Evolutionary conservation across 2,113 vertebrate genomes (phyloP), one percentile per base, ranked within the genome.

Genomic region (Neolamprologus sp.): DNA sequence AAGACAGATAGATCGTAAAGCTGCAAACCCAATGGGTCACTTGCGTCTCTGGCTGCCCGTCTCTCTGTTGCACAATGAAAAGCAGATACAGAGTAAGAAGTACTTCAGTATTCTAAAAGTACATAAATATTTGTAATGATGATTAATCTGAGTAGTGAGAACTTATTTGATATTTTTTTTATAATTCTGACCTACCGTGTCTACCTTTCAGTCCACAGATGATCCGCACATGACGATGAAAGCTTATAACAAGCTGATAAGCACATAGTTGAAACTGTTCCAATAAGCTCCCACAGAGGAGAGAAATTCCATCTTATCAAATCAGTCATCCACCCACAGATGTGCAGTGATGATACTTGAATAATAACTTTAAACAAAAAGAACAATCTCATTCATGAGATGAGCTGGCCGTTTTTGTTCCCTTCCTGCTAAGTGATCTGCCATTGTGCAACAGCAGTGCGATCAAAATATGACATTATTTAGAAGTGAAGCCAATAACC

Each of bases 401-500:
- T 68, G 65, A 63, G 71, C 87, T 84, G 82, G 60, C 84, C 53
- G 14, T 73, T 54, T 89, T 84, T 81, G 45, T 92, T 83, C 57
- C 37, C 60, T 81, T 49, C 75, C 71, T 85, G 82, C 78, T 92
- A 93, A 90, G 91, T 92, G 85, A 92, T 92, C 73, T 81, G 60
- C 91, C 86, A 92, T 85, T 82, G 88, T 90, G 81, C 19, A 17
- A 75, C 85, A 89, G 82, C 65, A 87, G 82, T 54, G 80, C 83
- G 81, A 85, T 82, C 57, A 87, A 90, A 94, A 93, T 85, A 58
- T 91, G 91, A 93, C 81, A 87, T 87, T 88, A 91, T 95, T 93
- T 93, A 92, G 89, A 89, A 90, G 89, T 89, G 84, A 94, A 95
- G 80, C 88, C 91, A 92, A 94, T 93, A 95, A 92, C 82, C 26